Evolutionary conservation across 37 sponge, comb jelly and placozoan genomes (phyloP).

Genomic region (Haliclona indistincta): DNA sequence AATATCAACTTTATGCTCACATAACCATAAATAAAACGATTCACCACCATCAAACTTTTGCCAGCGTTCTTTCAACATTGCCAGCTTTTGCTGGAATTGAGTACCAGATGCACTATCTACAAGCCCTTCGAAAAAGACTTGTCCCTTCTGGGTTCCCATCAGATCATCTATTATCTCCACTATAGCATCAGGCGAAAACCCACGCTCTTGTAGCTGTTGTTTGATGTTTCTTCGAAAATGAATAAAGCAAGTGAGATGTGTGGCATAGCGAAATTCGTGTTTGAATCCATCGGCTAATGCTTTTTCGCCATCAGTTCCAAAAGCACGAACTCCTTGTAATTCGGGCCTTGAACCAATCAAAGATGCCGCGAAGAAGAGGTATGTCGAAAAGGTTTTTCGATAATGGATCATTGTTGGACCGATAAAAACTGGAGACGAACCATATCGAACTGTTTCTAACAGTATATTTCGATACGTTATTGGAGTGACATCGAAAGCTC

Average conservation of each 20-base stretch:
- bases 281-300: slow-evolving; percentile 26
- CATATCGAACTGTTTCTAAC: slow-evolving; percentile 16
- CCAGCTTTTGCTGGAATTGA: slow-evolving; percentile 2
- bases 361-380: slow-evolving; percentile 27
- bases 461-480: slow-evolving; percentile 36
- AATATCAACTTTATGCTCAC: slow-evolving; percentile 16
- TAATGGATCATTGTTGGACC: slow-evolving; percentile 48
- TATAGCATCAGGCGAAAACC: background rate
- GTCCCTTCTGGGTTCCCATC: slow-evolving; percentile 7
- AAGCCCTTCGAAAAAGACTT: slow-evolving; percentile 26
- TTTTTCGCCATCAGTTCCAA: slow-evolving; percentile 47
- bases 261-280: slow-evolving; percentile 35
- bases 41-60: background rate
- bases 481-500: slow-evolving; percentile 53
- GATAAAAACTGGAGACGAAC: slow-evolving; percentile 17
- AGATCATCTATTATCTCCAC: slow-evolving; percentile 20
- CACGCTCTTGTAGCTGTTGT: slow-evolving; percentile 10
- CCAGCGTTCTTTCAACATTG: background rate
- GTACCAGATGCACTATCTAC: slow-evolving; percentile 11
- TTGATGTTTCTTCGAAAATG: slow-evolving; percentile 38
- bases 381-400: slow-evolving; percentile 28
- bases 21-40: slow-evolving; percentile 10
- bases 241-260: slow-evolving; percentile 37
- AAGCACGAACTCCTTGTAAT: slow-evolving; percentile 34
- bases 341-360: slow-evolving; percentile 29